phyloP scores from a whole-genome alignment of 2,888 invertebrate genomes.

The Hyalella azteca region DNA sequence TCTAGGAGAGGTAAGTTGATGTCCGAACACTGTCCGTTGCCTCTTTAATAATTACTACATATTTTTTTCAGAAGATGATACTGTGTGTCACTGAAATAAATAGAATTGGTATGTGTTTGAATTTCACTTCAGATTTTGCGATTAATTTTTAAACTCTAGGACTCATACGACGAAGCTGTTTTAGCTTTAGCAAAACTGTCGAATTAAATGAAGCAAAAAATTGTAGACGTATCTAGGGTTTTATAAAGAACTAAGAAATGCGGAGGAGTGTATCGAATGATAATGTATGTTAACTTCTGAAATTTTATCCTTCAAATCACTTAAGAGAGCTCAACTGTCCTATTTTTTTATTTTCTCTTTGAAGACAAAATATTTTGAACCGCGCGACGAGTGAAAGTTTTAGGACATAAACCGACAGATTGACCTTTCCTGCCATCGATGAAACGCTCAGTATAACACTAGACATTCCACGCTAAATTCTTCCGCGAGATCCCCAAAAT shows the following conservation, averaged over 20 bases:
- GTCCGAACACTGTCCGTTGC: too few relatives aligned
- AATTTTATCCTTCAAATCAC: neutral
- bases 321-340: neutral
- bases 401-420: neutral
- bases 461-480: slow-evolving; percentile 19
- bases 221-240: too few relatives aligned
- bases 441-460: slow-evolving; percentile 6
- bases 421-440: neutral
- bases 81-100: too few relatives aligned
- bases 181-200: too few relatives aligned
- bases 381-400: neutral
- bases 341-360: neutral
- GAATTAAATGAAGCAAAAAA: too few relatives aligned
- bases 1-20: too few relatives aligned
- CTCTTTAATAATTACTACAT: too few relatives aligned
- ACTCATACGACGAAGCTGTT: too few relatives aligned
- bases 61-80: too few relatives aligned
- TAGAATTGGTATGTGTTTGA: too few relatives aligned
- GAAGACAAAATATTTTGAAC: neutral
- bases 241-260: neutral
- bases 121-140: too few relatives aligned
- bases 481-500: neutral
- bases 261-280: neutral
- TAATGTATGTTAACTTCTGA: neutral
- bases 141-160: too few relatives aligned